Evolutionary conservation across 2,888 invertebrate species (phyloP), one percentile per base, ranked within the genome.

Genomic region (Actias luna): DNA sequence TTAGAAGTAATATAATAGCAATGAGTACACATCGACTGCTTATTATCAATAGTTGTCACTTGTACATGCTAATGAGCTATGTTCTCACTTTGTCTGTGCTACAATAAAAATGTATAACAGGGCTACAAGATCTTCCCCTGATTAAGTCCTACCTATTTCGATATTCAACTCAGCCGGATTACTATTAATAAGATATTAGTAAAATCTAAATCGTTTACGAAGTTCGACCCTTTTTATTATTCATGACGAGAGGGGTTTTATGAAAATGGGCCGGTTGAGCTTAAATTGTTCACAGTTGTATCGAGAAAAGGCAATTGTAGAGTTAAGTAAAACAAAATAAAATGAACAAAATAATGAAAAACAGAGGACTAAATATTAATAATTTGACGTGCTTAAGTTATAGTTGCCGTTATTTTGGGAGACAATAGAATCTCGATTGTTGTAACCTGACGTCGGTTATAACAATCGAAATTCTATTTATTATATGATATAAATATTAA

Each of bases 221-320:
- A 55, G 29, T 55, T 50, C 14, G 36, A 35, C 2, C 39, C 22
- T 29, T 29, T 60, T 39, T 39, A 61, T 57, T 61, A 61, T 57
- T 57, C 39, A 61, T 29, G 61, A 39, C 55, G 18, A 55, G 29
- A 55, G 16, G 52, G 27, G 0, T 29, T 55, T 61, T 57, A 31
- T 25, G 14, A 39, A 39, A 29, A 25, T 61, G 18, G 57, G 22
- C 39, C 57, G 39, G 39, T 36, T 36, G 27, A 60, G 36, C 52
- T 36, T 33, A 50, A 59, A 60, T 22, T 18, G 8, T 7, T 16
- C 12, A 50, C 4, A 50, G 46, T 25, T 22, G 22, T 25, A 12
- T 10, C 22, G 12, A 25, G 46, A 16, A 22, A 14, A 3, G 0
- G 46, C 14, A 12, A 50, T 50, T 25, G 12, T 50, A 50, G 1